Conservation (phyloP, 2,888 invertebrate genomes). For the Pheosia gnoma region DNA sequence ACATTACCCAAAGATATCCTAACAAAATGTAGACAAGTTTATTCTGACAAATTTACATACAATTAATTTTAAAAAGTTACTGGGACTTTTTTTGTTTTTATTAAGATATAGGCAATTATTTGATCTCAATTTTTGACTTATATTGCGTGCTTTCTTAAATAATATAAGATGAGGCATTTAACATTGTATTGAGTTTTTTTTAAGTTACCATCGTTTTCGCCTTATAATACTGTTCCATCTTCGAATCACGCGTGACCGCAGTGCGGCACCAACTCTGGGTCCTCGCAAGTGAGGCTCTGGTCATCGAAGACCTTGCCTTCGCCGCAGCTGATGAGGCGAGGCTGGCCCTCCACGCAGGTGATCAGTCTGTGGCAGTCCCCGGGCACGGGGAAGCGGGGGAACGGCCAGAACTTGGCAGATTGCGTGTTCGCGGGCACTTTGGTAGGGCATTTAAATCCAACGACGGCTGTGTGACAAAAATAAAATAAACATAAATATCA, state of each 20-base stretch:
- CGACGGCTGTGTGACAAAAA: constrained; percentile 86
- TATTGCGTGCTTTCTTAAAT: too few relatives aligned
- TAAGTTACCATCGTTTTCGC: constrained; percentile 52
- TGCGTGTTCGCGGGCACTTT: constrained; percentile 92
- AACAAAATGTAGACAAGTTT: too few relatives aligned
- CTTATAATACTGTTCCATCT: constrained; percentile 49
- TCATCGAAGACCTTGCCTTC: constrained; percentile 95
- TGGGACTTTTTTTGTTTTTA: too few relatives aligned
- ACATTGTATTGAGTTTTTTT: too few relatives aligned
- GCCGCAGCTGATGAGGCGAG: constrained; percentile 93
- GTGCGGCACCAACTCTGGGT: constrained; percentile 85
- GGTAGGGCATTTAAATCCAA: constrained; percentile 96
- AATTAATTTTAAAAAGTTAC: too few relatives aligned
- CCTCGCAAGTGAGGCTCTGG: constrained; percentile 92
- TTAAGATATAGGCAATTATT: too few relatives aligned
- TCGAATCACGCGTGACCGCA: constrained; percentile 70
- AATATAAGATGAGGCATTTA: too few relatives aligned
- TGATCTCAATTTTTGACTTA: too few relatives aligned
- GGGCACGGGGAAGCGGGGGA: constrained; percentile 94
- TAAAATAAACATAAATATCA: not conserved
- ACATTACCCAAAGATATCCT: too few relatives aligned
- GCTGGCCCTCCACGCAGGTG: constrained; percentile 95
- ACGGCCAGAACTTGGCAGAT: constrained; percentile 96
- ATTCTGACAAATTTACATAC: too few relatives aligned
- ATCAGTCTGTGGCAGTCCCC: constrained; percentile 94